phyloP scores from a whole-genome alignment of 2,888 invertebrate species.

The Hydriomena furcata region DNA sequence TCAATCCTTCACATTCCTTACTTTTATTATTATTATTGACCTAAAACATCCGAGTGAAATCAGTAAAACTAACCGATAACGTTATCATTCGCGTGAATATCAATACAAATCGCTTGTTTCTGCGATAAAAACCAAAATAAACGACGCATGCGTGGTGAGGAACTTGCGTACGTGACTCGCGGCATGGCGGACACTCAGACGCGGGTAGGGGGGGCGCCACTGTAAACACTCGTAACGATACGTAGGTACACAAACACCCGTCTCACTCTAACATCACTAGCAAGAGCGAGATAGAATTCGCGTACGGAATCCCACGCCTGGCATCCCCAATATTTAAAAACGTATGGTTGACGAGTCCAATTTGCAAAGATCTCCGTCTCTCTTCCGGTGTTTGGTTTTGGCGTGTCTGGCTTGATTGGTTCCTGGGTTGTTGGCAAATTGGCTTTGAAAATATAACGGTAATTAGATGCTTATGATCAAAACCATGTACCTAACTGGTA shows the following conservation, averaged over 20 bases:
- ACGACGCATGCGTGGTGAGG: conserved; percentile 67
- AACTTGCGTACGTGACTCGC: conserved; percentile 75
- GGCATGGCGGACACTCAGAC: conserved; percentile 60
- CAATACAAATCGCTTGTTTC: conserved; percentile 50
- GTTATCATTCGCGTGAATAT: conserved; percentile 82
- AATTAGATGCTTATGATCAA: conserved; percentile 20
- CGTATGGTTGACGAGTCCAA: conserved; percentile 40
- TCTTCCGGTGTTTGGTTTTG: conserved; percentile 11
- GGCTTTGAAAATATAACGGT: conserved; percentile 18
- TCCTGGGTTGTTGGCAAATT: conserved; percentile 11
- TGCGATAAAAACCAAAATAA: conserved; percentile 67
- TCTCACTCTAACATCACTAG: conserved; percentile 18
- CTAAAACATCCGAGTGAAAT: conserved; percentile 16
- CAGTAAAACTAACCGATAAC: conserved; percentile 28
- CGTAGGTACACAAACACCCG: conserved; percentile 24
- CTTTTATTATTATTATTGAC: conserved; percentile 10
- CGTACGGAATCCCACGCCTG: conserved; percentile 56
- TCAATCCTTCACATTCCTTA: not conserved
- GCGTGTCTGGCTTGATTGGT: conserved; percentile 24
- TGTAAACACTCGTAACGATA: conserved; percentile 59
- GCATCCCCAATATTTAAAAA: conserved; percentile 60
- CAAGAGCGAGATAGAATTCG: conserved; percentile 22
- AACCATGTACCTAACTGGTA: not conserved
- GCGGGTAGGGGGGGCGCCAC: conserved; percentile 37
- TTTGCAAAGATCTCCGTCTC: conserved; percentile 31